These are phyloP conservation scores for Anthrax anthrax DNA, from an alignment of 2,888 invertebrate species.

Conservation along the genomic window DNA sequence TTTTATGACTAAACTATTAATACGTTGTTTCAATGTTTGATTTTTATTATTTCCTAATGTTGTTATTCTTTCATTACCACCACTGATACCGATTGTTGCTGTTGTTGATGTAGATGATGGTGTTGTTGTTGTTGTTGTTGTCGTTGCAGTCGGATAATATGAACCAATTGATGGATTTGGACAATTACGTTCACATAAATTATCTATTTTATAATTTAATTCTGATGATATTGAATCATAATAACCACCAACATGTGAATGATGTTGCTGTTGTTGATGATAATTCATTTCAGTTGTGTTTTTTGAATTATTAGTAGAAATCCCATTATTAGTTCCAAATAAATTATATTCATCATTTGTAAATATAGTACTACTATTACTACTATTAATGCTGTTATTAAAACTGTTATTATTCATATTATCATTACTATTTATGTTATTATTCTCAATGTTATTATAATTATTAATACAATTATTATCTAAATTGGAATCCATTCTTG, in stretches of 20 bases:
- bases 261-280: too few relatives aligned
- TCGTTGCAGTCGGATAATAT: conserved; percentile 45
- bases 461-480: conserved; percentile 5
- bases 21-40: conserved; percentile 74
- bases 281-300: too few relatives aligned
- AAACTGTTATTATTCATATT: conserved; percentile 13
- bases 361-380: neutral
- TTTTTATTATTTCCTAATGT: conserved; percentile 34
- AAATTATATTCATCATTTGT: too few relatives aligned
- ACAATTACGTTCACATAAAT: conserved; percentile 33
- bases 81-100: neutral
- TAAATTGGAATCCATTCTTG: neutral
- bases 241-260: too few relatives aligned
- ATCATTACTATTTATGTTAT: conserved; percentile 10
- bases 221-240: conserved; percentile 16
- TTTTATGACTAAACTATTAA: conserved; percentile 75
- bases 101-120: neutral
- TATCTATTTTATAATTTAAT: conserved; percentile 30
- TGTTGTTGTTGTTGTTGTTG: conserved; percentile 20
- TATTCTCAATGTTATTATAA: conserved; percentile 1
- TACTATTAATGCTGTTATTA: neutral
- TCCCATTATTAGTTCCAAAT: neutral
- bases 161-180: conserved; percentile 44
- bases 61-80: conserved; percentile 23
- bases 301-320: conserved; percentile 22